Conservation (phyloP, 2,797 vertebrate genomes). For the Limnodromus scolopaceus region DNA sequence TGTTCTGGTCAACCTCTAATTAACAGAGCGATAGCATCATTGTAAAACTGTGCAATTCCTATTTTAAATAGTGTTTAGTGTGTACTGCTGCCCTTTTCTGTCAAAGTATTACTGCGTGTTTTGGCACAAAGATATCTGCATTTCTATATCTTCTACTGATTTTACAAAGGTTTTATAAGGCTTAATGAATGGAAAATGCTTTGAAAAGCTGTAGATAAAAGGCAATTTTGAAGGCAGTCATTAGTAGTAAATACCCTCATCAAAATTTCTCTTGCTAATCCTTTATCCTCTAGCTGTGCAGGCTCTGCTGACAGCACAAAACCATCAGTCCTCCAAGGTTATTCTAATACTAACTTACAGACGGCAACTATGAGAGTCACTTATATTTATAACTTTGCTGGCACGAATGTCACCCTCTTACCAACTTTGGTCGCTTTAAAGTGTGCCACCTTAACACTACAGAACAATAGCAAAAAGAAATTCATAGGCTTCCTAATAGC, state of each 20-base stretch:
- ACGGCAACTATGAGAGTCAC: background rate
- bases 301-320: constrained; percentile 42
- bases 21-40: background rate
- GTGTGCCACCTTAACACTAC: background rate
- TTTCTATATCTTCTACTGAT: constrained; percentile 22
- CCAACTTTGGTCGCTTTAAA: background rate
- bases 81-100: constrained; percentile 21
- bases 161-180: constrained; percentile 34
- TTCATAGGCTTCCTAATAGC: background rate
- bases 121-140: constrained; percentile 35
- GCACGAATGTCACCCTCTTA: background rate
- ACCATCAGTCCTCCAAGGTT: constrained; percentile 38
- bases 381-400: background rate
- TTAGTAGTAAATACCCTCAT: constrained; percentile 63
- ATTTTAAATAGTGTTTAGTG: background rate
- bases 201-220: constrained; percentile 61
- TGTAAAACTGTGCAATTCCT: background rate
- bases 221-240: constrained; percentile 52
- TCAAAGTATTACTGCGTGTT: constrained; percentile 1
- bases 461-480: background rate
- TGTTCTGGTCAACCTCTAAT: constrained; percentile 25
- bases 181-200: constrained; percentile 42
- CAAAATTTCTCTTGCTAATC: constrained; percentile 53
- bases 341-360: background rate
- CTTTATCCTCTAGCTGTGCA: constrained; percentile 17